Conservation (phyloP, 2,113 vertebrate genomes). For the Catharus fuscescens region DNA sequence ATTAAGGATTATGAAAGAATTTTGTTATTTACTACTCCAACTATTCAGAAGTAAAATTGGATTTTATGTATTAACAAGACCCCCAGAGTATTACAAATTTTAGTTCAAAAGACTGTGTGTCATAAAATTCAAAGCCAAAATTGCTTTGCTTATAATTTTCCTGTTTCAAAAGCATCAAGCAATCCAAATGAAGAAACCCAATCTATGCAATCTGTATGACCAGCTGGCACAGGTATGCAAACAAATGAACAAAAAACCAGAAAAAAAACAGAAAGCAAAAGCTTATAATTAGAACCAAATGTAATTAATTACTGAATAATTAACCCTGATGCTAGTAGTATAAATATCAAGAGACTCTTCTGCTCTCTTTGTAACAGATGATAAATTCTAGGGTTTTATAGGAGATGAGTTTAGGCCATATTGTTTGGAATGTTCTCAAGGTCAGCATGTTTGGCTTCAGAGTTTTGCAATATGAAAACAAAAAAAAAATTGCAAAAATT, state of each 20-base stretch:
- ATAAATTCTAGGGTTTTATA: neutral
- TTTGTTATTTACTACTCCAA: neutral
- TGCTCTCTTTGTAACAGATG: neutral
- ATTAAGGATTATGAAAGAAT: neutral
- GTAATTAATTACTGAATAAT: neutral
- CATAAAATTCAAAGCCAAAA: neutral
- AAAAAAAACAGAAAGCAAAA: neutral
- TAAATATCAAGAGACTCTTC: neutral
- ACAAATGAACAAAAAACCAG: neutral
- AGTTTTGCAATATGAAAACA: neutral
- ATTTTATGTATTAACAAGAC: neutral
- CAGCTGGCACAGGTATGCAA: neutral
- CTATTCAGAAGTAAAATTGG: neutral
- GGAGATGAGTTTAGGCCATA: neutral
- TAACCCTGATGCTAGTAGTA: neutral
- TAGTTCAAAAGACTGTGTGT: neutral
- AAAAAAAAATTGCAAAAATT: neutral
- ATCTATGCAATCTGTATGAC: neutral
- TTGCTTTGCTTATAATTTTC: neutral
- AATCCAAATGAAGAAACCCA: neutral
- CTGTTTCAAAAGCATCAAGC: neutral
- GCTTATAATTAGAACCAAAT: neutral
- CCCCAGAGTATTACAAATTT: neutral
- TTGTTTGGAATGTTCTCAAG: neutral
- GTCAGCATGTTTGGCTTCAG: neutral